Evolutionary conservation across 2,113 vertebrate species (phyloP).

Genomic region (Colinus virginianus): DNA sequence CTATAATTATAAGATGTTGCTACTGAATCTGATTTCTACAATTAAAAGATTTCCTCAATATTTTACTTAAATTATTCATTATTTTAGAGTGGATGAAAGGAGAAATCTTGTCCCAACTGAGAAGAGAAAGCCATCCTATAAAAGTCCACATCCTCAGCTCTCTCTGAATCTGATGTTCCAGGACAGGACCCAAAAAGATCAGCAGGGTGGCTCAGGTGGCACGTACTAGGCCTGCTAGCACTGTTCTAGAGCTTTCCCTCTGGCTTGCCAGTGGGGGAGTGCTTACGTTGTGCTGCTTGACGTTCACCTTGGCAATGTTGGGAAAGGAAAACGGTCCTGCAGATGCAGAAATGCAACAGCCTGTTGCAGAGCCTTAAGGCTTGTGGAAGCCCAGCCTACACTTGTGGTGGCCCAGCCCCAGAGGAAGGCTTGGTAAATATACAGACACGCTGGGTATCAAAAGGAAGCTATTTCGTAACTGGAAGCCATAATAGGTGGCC

Average conservation of each 20-base stretch:
- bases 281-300: fast-evolving
- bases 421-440: not conserved
- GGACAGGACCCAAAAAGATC: not conserved
- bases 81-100: not conserved
- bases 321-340: not conserved
- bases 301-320: fast-evolving
- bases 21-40: not conserved
- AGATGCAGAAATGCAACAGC: not conserved
- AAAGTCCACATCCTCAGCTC: not conserved
- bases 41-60: not conserved
- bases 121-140: not conserved
- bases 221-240: fast-evolving
- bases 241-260: not conserved
- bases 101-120: fast-evolving
- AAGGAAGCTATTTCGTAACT: not conserved
- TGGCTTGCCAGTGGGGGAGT: not conserved
- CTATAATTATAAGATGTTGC: not conserved
- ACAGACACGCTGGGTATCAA: not conserved
- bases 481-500: not conserved
- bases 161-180: not conserved
- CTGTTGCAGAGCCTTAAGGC: not conserved
- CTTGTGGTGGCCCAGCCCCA: not conserved
- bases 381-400: not conserved
- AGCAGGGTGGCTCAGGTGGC: not conserved
- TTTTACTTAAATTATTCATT: not conserved